Evolutionary conservation across 2,113 vertebrate genomes (phyloP).

Genomic region (Aegithalos caudatus): DNA sequence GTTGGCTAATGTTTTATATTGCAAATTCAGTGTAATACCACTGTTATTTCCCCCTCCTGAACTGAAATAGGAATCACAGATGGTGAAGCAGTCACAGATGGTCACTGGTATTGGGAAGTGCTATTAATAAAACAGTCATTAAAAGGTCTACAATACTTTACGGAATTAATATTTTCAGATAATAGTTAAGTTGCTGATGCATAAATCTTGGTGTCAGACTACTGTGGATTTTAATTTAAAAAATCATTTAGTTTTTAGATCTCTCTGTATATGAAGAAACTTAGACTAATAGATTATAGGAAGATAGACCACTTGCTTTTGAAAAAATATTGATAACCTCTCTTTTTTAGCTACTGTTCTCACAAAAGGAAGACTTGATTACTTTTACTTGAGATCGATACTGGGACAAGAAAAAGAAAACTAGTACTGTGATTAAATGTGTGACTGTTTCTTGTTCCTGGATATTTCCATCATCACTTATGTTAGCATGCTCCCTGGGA

Average conservation of each 20-base stretch:
- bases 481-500: neutral
- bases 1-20: conserved; percentile 2
- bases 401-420: neutral
- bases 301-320: neutral
- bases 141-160: neutral
- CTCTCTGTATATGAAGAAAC: neutral
- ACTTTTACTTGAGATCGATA: neutral
- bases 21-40: neutral
- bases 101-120: neutral
- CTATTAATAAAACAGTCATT: conserved; percentile 26
- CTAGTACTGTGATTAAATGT: neutral
- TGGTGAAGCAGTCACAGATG: conserved; percentile 33
- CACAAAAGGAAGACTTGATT: neutral
- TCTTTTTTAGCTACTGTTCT: neutral
- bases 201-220: neutral
- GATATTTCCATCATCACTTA: neutral
- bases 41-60: neutral
- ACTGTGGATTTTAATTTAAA: neutral
- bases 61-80: conserved; percentile 26
- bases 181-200: neutral
- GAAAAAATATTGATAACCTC: neutral
- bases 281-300: neutral
- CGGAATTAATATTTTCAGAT: neutral
- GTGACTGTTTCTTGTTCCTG: neutral
- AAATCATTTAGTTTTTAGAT: neutral